Conservation (phyloP, 35 echinoderm and acorn worm species). For the Lytechinus variegatus region DNA sequence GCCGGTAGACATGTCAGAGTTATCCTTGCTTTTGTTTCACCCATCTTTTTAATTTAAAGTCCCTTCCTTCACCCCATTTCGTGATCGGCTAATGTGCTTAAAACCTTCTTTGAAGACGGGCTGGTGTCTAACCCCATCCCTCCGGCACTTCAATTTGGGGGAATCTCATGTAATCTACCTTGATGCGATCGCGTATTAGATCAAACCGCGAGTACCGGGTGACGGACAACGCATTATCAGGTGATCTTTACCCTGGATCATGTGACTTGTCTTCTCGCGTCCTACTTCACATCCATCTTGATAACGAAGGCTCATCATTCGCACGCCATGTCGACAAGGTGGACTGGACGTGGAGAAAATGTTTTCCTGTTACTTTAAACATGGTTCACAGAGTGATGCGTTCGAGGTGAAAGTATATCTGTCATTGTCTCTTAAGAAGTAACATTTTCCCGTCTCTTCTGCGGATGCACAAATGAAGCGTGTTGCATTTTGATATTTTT, state of each 20-base stretch:
- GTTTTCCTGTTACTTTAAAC: not conserved
- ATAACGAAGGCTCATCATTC: not conserved
- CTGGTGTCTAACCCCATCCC: not conserved
- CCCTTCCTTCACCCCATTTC: not conserved
- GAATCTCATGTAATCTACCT: conserved; percentile 7
- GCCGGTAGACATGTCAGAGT: not conserved
- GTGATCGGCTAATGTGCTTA: not conserved
- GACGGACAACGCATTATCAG: conserved; percentile 1
- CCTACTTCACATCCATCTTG: not conserved
- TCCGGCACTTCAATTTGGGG: not conserved
- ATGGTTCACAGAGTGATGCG: not conserved
- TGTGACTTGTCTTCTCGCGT: not conserved
- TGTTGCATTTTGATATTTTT: not conserved
- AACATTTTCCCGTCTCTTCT: not conserved
- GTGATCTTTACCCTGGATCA: not conserved
- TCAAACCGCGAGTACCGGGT: not conserved
- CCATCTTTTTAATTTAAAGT: not conserved
- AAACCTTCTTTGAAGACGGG: not conserved
- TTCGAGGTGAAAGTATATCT: not conserved
- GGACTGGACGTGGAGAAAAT: not conserved
- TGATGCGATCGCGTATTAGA: conserved; percentile 17
- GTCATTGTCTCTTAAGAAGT: not conserved
- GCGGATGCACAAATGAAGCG: not conserved
- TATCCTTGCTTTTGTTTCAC: not conserved
- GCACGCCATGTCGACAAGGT: not conserved